phyloP scores from a whole-genome alignment of 2,888 invertebrate genomes.

The Melinaea marsaeus region DNA sequence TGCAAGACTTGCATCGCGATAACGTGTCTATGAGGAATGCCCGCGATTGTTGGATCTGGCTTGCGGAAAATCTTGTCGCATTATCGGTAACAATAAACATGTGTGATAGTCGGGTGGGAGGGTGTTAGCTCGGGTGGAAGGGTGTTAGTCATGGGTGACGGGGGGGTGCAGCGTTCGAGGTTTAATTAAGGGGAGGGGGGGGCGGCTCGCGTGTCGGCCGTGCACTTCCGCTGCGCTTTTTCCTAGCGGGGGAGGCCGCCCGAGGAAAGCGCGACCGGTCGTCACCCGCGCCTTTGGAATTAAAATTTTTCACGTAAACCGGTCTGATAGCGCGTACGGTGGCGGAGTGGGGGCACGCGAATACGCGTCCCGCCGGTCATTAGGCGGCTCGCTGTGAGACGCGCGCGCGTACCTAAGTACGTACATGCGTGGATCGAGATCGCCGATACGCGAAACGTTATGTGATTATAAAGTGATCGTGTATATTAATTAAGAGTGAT shows the following conservation, averaged over 20 bases:
- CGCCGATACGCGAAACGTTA: slow-evolving; percentile 12
- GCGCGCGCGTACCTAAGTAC: slow-evolving; percentile 59
- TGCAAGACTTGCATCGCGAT: slow-evolving; percentile 15
- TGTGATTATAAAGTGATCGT: slow-evolving; percentile 27
- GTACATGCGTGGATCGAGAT: slow-evolving; percentile 26
- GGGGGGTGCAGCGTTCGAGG: slow-evolving; percentile 66
- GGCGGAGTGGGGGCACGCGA: slow-evolving; percentile 72
- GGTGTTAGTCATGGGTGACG: slow-evolving; percentile 43
- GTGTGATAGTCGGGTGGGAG: slow-evolving; percentile 30
- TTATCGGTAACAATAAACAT: slow-evolving; percentile 24
- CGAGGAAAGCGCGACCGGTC: slow-evolving; percentile 73
- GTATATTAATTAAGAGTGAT: slow-evolving; percentile 38
- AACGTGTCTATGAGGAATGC: slow-evolving; percentile 13
- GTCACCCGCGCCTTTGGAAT: slow-evolving; percentile 69
- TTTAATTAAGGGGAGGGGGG: slow-evolving; percentile 75
- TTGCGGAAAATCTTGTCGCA: slow-evolving; percentile 12
- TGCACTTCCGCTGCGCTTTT: slow-evolving; percentile 77
- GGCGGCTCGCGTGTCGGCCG: slow-evolving; percentile 70
- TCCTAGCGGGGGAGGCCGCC: slow-evolving; percentile 58
- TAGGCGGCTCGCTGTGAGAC: slow-evolving; percentile 66
- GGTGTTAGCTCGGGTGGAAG: slow-evolving; percentile 32
- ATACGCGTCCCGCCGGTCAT: slow-evolving; percentile 73
- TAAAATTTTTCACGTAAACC: slow-evolving; percentile 77
- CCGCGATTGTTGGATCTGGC: slow-evolving; percentile 5
- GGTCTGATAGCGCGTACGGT: slow-evolving; percentile 75